Conservation (phyloP, 2,113 vertebrate genomes). For the Numida meleagris region DNA sequence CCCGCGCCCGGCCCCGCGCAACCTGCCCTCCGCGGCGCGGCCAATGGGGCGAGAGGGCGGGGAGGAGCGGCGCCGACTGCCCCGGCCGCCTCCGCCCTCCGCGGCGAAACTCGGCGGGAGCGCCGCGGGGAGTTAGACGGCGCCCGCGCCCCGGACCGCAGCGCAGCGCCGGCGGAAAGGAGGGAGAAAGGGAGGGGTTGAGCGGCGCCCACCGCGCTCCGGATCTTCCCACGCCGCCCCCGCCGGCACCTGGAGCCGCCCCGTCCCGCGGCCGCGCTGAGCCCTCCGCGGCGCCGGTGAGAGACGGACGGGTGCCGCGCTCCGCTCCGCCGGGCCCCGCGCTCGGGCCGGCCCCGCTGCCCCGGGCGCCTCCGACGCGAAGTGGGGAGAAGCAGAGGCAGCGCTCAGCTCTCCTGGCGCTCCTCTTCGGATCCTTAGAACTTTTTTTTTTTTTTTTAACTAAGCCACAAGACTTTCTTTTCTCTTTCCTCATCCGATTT, state of each 20-base stretch:
- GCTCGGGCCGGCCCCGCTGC: background rate
- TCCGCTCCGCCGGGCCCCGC: background rate
- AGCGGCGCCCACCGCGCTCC: background rate
- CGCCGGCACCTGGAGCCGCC: background rate
- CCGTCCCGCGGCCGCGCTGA: background rate
- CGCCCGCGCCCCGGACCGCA: no score
- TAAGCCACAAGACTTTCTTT: background rate
- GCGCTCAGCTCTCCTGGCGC: no score
- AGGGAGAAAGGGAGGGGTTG: background rate
- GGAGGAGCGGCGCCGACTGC: background rate
- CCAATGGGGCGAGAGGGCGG: slow-evolving; percentile 29
- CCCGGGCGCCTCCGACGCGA: background rate
- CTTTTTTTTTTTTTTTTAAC: background rate
- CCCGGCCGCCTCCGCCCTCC: background rate
- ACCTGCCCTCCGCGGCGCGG: background rate
- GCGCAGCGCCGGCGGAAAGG: background rate
- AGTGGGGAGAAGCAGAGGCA: no score
- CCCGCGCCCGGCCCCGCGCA: background rate
- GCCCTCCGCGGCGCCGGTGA: background rate
- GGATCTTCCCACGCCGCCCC: background rate
- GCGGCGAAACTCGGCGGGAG: slow-evolving; percentile 17
- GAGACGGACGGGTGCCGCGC: background rate
- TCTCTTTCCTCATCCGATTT: background rate
- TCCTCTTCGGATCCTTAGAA: background rate
- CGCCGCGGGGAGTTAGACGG: background rate